Evolutionary conservation across 1,140 invertebrate genomes (phyloP).

Genomic region (Protaetia brevitarsis): DNA sequence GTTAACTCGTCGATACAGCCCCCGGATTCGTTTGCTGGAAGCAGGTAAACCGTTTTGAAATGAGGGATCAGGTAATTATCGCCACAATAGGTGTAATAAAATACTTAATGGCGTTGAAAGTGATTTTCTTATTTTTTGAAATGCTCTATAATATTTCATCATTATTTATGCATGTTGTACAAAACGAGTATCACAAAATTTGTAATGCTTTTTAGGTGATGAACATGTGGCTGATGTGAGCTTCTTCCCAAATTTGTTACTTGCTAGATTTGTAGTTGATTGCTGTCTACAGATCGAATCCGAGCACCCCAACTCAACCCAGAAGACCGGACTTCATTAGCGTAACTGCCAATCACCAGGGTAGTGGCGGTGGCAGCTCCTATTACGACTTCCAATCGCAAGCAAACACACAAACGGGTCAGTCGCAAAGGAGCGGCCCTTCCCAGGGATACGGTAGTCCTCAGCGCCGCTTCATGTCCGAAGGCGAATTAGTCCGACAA

Average conservation of each 20-base stretch:
- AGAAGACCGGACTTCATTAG: conserved; percentile 82
- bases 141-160: too few species aligned
- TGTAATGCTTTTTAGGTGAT: conserved; percentile 9
- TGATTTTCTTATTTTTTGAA: not conserved
- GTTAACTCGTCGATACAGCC: too few species aligned
- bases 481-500: conserved; percentile 78
- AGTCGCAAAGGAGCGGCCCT: conserved; percentile 46
- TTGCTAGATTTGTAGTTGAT: conserved; percentile 39
- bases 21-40: too few species aligned
- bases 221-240: not conserved
- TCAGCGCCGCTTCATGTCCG: conserved; percentile 79
- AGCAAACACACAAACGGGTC: conserved; percentile 38
- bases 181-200: not conserved
- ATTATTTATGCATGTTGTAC: not conserved
- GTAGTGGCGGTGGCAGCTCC: conserved; percentile 31
- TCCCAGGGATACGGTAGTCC: conserved; percentile 59
- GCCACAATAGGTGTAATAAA: too few species aligned
- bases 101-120: too few species aligned
- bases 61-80: too few species aligned
- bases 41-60: too few species aligned
- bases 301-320: conserved; percentile 82
- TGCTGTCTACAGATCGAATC: conserved; percentile 71
- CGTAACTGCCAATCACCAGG: conserved; percentile 53
- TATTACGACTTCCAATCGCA: conserved; percentile 48
- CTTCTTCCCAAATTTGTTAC: conserved; percentile 5